Conservation (phyloP, 92 coral and sea anemone species). For the Phenganax stokvisi region DNA sequence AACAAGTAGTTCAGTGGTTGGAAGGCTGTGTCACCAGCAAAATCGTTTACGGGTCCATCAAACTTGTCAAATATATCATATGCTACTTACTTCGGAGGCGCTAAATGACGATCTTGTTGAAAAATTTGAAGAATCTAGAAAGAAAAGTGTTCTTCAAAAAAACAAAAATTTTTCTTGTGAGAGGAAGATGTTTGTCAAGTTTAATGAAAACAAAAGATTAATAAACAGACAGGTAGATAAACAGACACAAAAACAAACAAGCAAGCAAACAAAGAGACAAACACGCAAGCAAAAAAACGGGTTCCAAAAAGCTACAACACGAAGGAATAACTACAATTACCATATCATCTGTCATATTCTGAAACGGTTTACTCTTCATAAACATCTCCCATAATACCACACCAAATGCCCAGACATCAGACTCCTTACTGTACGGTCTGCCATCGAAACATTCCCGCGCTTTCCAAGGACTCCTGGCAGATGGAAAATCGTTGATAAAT, state of each 20-base stretch:
- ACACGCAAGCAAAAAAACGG: too few relatives aligned
- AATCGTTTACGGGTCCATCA: background rate
- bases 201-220: too few relatives aligned
- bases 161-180: background rate
- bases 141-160: background rate
- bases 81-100: slow-evolving; percentile 50
- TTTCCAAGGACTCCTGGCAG: slow-evolving; percentile 64
- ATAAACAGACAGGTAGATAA: too few relatives aligned
- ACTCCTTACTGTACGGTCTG: slow-evolving; percentile 48
- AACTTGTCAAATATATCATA: background rate
- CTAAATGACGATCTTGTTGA: slow-evolving; percentile 51
- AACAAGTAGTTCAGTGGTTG: too few relatives aligned
- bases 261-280: too few relatives aligned
- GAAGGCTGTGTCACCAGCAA: too few relatives aligned
- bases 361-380: slow-evolving; percentile 63
- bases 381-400: slow-evolving; percentile 91
- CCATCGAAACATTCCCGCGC: slow-evolving; percentile 62
- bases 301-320: too few relatives aligned
- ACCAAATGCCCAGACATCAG: slow-evolving; percentile 91
- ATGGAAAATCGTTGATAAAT: background rate
- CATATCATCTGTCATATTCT: slow-evolving; percentile 52
- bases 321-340: slow-evolving; percentile 32
- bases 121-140: slow-evolving; percentile 26
- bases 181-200: too few relatives aligned
- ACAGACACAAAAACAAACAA: too few relatives aligned